These are phyloP conservation scores for Theretra japonica DNA, from an alignment of 2,888 invertebrate genomes.

Conservation along the genomic window DNA sequence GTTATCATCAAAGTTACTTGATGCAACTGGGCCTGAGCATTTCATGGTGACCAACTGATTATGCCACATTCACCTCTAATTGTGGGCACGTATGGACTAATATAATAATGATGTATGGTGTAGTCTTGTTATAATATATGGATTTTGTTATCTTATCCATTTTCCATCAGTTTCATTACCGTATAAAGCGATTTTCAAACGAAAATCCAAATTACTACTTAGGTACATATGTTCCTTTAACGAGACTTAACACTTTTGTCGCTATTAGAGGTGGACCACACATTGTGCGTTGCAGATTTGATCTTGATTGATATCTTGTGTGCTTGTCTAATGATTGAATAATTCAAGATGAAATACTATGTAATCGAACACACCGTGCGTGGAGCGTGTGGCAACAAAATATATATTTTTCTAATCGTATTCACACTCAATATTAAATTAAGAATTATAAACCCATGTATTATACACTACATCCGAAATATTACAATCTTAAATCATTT, in stretches of 20 bases:
- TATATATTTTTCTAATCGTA: neutral
- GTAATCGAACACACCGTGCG: neutral
- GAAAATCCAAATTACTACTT: too few relatives aligned
- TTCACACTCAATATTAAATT: neutral
- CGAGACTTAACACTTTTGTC: neutral
- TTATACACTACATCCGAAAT: neutral
- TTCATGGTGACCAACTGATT: neutral
- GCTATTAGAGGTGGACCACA: neutral
- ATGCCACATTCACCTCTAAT: neutral
- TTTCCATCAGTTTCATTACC: too few relatives aligned
- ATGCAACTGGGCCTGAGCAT: too few relatives aligned
- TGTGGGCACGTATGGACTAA: neutral
- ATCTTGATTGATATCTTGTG: neutral
- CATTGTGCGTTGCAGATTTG: neutral
- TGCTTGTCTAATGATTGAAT: neutral
- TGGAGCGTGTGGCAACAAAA: neutral
- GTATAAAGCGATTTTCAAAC: too few relatives aligned
- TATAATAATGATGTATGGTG: neutral
- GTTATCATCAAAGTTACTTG: too few relatives aligned
- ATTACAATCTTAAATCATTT: conserved; percentile 5
- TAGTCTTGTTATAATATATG: too few relatives aligned
- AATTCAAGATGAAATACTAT: too few relatives aligned
- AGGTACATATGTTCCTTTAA: too few relatives aligned
- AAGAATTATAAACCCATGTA: neutral
- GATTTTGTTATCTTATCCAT: too few relatives aligned